Evolutionary conservation across 2,113 vertebrate species (phyloP).

Genomic region (Acanthochromis polyacanthus): DNA sequence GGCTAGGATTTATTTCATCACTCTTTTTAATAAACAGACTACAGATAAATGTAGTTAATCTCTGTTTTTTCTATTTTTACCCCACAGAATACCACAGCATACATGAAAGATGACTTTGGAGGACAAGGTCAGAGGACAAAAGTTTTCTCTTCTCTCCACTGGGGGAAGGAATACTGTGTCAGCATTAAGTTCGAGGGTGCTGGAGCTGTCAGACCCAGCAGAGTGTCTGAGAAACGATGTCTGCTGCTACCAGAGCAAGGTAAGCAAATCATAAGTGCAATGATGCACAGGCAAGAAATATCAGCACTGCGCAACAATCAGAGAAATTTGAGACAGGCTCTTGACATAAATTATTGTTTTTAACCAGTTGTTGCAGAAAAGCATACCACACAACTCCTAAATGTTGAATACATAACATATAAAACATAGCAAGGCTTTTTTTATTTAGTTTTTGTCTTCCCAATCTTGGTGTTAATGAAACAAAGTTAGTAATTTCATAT

Average conservation of each 20-base stretch:
- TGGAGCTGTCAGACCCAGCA: background rate
- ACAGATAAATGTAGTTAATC: background rate
- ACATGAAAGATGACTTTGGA: slow-evolving; percentile 11
- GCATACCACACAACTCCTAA: too few relatives aligned
- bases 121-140: slow-evolving; percentile 9
- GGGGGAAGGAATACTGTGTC: slow-evolving; percentile 78
- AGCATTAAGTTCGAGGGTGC: slow-evolving; percentile 42
- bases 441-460: too few relatives aligned
- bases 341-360: too few relatives aligned
- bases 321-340: too few relatives aligned
- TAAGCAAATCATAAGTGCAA: slow-evolving; percentile 31
- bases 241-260: slow-evolving; percentile 74
- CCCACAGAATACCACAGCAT: slow-evolving; percentile 47
- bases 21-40: background rate
- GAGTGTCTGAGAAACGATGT: slow-evolving; percentile 63
- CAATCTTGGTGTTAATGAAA: too few relatives aligned
- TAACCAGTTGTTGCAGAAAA: too few relatives aligned
- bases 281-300: background rate
- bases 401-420: too few relatives aligned
- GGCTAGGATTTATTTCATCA: too few relatives aligned
- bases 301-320: too few relatives aligned
- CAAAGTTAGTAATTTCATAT: too few relatives aligned
- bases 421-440: too few relatives aligned
- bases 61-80: background rate
- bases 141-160: slow-evolving; percentile 65